Evolutionary conservation across 2,888 invertebrate genomes (phyloP).

Genomic region (Polydrusus tereticollis): DNA sequence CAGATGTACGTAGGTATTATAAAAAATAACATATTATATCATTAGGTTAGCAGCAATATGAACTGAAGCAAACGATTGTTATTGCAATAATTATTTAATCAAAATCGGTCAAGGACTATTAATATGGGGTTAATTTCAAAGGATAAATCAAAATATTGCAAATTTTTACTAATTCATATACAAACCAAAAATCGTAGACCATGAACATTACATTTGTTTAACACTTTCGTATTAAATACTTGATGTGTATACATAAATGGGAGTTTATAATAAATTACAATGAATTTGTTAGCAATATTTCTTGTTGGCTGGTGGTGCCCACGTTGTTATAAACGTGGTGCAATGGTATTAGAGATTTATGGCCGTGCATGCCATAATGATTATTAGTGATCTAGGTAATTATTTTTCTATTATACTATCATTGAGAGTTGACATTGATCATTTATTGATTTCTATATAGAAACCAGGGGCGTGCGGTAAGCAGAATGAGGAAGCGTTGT

Average conservation of each 20-base stretch:
- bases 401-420: too few relatives aligned
- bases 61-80: not conserved
- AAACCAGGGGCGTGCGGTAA: too few relatives aligned
- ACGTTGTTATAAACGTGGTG: slow-evolving; percentile 16
- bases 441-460: too few relatives aligned
- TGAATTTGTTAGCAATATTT: slow-evolving; percentile 7
- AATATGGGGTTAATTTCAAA: too few relatives aligned
- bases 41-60: not conserved
- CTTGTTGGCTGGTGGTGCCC: slow-evolving; percentile 1
- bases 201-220: not conserved
- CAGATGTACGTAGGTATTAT: not conserved
- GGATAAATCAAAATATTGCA: too few relatives aligned
- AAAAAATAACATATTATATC: not conserved
- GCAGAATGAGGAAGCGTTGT: too few relatives aligned
- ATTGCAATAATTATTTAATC: not conserved
- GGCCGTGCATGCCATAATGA: not conserved
- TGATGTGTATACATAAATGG: not conserved
- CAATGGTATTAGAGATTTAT: slow-evolving; percentile 1
- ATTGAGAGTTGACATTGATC: too few relatives aligned
- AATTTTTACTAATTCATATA: not conserved
- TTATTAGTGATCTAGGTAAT: too few relatives aligned
- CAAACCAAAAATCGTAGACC: not conserved
- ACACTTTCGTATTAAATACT: not conserved
- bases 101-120: too few relatives aligned
- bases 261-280: slow-evolving; percentile 3